Conservation (phyloP, 2,888 invertebrate genomes). For the Bhutanitis thaidina region DNA sequence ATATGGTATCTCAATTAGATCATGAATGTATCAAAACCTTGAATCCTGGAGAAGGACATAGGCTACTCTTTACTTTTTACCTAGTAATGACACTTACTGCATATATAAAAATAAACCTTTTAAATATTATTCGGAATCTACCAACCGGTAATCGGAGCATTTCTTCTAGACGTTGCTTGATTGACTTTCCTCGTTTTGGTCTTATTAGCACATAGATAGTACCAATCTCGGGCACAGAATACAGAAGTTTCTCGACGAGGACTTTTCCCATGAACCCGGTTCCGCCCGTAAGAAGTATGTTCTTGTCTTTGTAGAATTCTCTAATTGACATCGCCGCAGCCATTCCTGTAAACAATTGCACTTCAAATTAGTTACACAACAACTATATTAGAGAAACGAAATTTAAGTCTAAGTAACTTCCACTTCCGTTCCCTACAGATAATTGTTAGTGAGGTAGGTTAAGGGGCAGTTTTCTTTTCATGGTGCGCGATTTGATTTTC, state of each 20-base stretch:
- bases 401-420: too few species aligned
- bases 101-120: too few species aligned
- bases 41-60: too few species aligned
- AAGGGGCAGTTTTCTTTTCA: too few species aligned
- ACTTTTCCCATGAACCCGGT: constrained; percentile 84
- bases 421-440: too few species aligned
- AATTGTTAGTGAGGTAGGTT: too few species aligned
- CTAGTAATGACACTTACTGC: too few species aligned
- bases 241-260: constrained; percentile 82
- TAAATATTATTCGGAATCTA: background rate
- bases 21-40: too few species aligned
- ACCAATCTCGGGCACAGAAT: constrained; percentile 79
- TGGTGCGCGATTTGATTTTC: too few species aligned
- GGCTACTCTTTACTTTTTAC: too few species aligned
- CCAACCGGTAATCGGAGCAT: constrained; percentile 82
- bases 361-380: background rate
- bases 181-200: constrained; percentile 81
- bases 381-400: too few species aligned
- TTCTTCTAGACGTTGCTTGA: constrained; percentile 79
- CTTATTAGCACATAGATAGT: constrained; percentile 81
- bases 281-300: constrained; percentile 81
- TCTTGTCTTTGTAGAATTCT: constrained; percentile 80
- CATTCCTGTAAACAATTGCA: constrained; percentile 48
- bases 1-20: too few species aligned
- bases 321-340: constrained; percentile 61